Evolutionary conservation across 2,888 invertebrate genomes (phyloP).

Genomic region (Geotrupes spiniger): DNA sequence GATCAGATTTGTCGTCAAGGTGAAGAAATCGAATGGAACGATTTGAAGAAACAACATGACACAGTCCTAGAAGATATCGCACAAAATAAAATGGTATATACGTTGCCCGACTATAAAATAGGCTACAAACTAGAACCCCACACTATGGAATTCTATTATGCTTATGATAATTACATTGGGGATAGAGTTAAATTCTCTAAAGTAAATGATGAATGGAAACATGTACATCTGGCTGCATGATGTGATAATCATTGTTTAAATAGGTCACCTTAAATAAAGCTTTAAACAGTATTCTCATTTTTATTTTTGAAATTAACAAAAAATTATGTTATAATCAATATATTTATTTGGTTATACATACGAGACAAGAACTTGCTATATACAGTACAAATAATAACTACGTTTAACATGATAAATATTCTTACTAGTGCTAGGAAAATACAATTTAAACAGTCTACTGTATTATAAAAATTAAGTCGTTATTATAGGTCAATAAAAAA

Average conservation of each 20-base stretch:
- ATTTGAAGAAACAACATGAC: slow-evolving; percentile 50
- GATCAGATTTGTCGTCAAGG: slow-evolving; percentile 51
- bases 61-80: slow-evolving; percentile 40
- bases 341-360: slow-evolving; percentile 16
- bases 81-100: background rate
- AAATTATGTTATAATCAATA: slow-evolving; percentile 2
- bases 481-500: slow-evolving; percentile 16
- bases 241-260: background rate
- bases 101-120: slow-evolving; percentile 47
- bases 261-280: background rate
- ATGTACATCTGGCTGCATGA: slow-evolving; percentile 44
- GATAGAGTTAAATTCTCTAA: slow-evolving; percentile 50
- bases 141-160: slow-evolving; percentile 52
- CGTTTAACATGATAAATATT: slow-evolving; percentile 17
- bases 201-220: slow-evolving; percentile 39
- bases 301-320: too few relatives aligned
- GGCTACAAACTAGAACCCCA: slow-evolving; percentile 51
- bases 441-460: slow-evolving; percentile 3
- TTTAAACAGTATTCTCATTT: too few relatives aligned
- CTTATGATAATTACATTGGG: slow-evolving; percentile 46
- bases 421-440: slow-evolving; percentile 12
- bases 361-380: slow-evolving; percentile 19
- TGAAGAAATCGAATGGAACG: slow-evolving; percentile 48
- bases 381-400: slow-evolving; percentile 21
- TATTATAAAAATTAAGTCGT: slow-evolving; percentile 6